Evolutionary conservation across 2,797 vertebrate species (phyloP), one percentile per base, ranked within the genome.

Genomic region (Anguilla anguilla): DNA sequence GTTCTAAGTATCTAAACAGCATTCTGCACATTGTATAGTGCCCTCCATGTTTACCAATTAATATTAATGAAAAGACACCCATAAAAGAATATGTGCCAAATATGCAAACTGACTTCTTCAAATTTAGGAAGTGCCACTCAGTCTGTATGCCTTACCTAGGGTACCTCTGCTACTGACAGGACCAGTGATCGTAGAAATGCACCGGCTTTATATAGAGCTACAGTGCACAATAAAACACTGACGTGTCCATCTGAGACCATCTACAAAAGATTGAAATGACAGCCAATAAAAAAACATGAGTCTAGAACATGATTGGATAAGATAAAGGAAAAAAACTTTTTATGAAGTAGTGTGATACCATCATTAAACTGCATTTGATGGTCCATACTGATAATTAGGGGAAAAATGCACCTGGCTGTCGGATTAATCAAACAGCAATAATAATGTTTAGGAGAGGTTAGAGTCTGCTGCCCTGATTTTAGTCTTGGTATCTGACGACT

Each of bases 151-250:
- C 83, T 85, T 88, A 85, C 87, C 83, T 43, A 49, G 51, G 35
- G 83, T 53, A 79, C 67, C 85, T 55, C 83, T 74, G 69, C 31
- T 0, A 67, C 11, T 28, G 67, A 85, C 55, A 86, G 28, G 84
- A 19, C 79, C 85, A 83, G 15, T 25, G 4, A 28, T 22, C 6
- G 51, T 43, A 25, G 49, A 31, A 17, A 77, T 4, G 10, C 10
- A 28, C 77, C 9, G 22, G 67, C 61, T 77, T 86, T 89, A 88
- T 89, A 89, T 88, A 88, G 83, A 55, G 83, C 69, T 7, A 0
- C 39, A 51, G 15, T 3, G 11, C 7, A 57, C 9, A 57, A 67
- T 79, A 85, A 85, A 77, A 86, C 31, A 51, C 10, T 39, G 31
- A n/a, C 22, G 51, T 35, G 51, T 39, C n/a, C 19, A 2, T 84